Conservation (phyloP, 2,113 vertebrate genomes). For the Tichodroma muraria region DNA sequence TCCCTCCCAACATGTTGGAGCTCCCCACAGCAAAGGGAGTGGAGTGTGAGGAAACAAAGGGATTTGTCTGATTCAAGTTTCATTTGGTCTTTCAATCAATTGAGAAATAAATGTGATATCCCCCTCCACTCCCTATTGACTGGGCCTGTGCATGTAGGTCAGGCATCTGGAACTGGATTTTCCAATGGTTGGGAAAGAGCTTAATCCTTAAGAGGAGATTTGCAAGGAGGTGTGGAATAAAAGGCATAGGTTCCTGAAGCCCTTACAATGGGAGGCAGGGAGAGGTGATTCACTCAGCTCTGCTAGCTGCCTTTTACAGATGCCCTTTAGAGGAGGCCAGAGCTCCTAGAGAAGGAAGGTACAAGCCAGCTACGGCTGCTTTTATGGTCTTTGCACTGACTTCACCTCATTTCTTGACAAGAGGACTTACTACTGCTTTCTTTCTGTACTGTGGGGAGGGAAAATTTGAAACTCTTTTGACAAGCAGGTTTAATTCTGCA, state of each 20-base stretch:
- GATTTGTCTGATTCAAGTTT: slow-evolving; percentile 35
- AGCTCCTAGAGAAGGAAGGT: not conserved
- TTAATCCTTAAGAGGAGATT: not conserved
- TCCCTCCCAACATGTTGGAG: not conserved
- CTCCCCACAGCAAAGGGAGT: slow-evolving; percentile 12
- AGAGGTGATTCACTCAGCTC: not conserved
- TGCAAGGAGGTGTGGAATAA: not conserved
- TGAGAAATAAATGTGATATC: slow-evolving; percentile 22
- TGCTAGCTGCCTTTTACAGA: not conserved
- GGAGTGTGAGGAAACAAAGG: not conserved
- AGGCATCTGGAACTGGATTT: slow-evolving; percentile 9
- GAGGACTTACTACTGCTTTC: not conserved
- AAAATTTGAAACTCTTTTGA: not conserved
- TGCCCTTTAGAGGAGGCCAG: not conserved
- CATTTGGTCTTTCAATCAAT: not conserved
- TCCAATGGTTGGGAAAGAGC: slow-evolving; percentile 5
- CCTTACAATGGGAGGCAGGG: not conserved
- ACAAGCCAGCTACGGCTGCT: not conserved
- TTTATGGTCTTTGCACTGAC: not conserved
- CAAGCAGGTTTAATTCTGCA: not conserved
- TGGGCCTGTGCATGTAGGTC: not conserved
- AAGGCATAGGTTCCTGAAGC: not conserved
- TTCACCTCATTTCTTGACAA: not conserved
- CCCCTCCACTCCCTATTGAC: not conserved
- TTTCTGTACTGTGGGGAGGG: not conserved